Percentiles rank a stretch among this genome's conserved stretches.
Conservation (phyloP, 2,888 invertebrate species). For the Invenusta paracnida region DNA sequence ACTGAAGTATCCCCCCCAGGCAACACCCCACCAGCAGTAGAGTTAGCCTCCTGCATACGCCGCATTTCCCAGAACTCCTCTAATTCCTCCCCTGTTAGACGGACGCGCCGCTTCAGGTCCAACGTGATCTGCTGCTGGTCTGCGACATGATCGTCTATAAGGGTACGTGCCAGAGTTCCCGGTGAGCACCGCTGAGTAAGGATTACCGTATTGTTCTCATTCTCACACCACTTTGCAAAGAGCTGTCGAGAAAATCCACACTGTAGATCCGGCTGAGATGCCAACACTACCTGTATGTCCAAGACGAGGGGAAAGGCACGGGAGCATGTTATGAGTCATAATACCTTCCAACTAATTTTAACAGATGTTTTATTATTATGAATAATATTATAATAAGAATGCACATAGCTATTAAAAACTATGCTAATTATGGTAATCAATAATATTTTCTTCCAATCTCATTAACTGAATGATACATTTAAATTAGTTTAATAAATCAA, state of each 20-base stretch:
- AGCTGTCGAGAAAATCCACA: conserved; percentile 88
- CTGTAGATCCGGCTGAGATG: conserved; percentile 89
- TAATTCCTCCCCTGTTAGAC: conserved; percentile 65
- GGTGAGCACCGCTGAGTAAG: conserved; percentile 73
- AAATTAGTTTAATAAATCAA: too few relatives aligned
- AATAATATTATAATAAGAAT: too few relatives aligned
- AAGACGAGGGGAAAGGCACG: too few relatives aligned
- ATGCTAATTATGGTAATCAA: too few relatives aligned
- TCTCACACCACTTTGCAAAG: conserved; percentile 86
- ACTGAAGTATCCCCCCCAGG: not conserved
- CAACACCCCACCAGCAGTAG: not conserved
- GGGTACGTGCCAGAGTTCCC: conserved; percentile 63
- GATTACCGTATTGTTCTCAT: conserved; percentile 86
- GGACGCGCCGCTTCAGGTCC: conserved; percentile 62
- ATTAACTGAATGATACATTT: too few relatives aligned
- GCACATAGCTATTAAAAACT: too few relatives aligned
- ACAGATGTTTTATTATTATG: too few relatives aligned
- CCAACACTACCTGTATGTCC: conserved; percentile 76
- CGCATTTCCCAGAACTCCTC: conserved; percentile 60
- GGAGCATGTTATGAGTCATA: not conserved
- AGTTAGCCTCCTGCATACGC: not conserved
- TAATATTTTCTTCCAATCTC: too few relatives aligned
- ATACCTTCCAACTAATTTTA: too few relatives aligned
- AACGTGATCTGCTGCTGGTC: conserved; percentile 45
- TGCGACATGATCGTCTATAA: conserved; percentile 62